Conservation (phyloP, 2,797 vertebrate species). For the Remorina albescens region DNA sequence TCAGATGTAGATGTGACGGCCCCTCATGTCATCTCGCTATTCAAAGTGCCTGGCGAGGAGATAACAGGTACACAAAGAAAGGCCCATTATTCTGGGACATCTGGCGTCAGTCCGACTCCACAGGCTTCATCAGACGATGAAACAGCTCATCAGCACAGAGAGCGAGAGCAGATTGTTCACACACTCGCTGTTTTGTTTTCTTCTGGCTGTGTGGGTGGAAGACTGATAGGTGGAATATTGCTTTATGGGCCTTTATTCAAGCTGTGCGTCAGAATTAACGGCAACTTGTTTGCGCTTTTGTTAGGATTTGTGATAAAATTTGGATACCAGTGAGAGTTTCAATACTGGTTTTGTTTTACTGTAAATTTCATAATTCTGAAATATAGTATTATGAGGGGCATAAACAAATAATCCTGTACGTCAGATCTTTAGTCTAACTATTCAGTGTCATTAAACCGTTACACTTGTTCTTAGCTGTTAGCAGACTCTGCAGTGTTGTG, state of each 20-base stretch:
- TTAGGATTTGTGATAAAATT: constrained; percentile 32
- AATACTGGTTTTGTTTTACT: neutral
- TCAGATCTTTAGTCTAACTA: constrained; percentile 35
- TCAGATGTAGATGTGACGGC: constrained; percentile 15
- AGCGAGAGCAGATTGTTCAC: constrained; percentile 63
- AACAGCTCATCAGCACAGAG: constrained; percentile 54
- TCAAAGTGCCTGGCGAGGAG: constrained; percentile 30
- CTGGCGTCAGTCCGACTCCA: constrained; percentile 45
- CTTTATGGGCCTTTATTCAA: constrained; percentile 36
- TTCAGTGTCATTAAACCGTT: constrained; percentile 56
- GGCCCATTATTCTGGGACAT: constrained; percentile 57
- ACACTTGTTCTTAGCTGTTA: constrained; percentile 61
- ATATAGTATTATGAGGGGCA: constrained; percentile 2
- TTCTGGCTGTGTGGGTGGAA: constrained; percentile 49
- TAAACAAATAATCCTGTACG: constrained; percentile 28
- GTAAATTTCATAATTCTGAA: constrained; percentile 22
- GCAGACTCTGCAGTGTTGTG: constrained; percentile 36
- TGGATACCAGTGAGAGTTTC: neutral
- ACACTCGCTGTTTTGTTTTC: constrained; percentile 61
- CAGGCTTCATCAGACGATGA: constrained; percentile 37
- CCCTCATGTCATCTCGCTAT: constrained; percentile 23
- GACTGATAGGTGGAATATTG: constrained; percentile 57
- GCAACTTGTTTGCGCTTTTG: constrained; percentile 41
- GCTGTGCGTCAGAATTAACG: constrained; percentile 24
- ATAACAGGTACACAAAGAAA: constrained; percentile 63